phyloP scores from a whole-genome alignment of 2,113 vertebrate species.

The Psilopsiagon aurifrons region DNA sequence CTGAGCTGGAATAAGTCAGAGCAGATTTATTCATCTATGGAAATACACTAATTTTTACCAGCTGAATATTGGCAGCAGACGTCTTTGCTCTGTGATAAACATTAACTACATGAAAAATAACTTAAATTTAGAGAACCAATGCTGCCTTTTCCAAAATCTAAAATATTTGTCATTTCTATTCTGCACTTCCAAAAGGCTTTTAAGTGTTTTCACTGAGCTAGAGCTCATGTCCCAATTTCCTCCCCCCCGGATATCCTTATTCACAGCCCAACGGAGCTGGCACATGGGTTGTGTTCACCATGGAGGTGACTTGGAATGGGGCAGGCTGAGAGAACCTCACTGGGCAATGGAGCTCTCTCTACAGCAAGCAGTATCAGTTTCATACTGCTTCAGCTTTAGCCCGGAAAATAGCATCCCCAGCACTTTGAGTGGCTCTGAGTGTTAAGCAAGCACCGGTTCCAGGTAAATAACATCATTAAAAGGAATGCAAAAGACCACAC shows the following conservation, averaged over 20 bases:
- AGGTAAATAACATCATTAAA: background rate
- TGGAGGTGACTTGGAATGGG: background rate
- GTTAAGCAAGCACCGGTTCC: background rate
- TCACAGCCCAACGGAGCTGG: background rate
- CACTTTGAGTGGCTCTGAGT: background rate
- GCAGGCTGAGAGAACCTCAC: background rate
- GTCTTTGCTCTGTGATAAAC: background rate
- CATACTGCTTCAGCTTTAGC: background rate
- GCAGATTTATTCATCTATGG: background rate
- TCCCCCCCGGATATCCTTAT: background rate
- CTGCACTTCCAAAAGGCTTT: background rate
- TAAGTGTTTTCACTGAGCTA: conserved; percentile 15
- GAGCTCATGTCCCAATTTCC: background rate
- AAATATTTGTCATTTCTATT: conserved; percentile 37
- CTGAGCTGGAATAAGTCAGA: conserved; percentile 28
- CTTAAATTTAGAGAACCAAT: conserved; percentile 21
- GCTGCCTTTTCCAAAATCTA: background rate
- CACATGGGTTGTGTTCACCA: background rate
- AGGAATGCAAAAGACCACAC: background rate
- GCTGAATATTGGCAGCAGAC: conserved; percentile 5
- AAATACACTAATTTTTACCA: conserved; percentile 45
- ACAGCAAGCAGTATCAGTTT: background rate
- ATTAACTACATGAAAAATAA: conserved; percentile 22
- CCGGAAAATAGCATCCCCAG: background rate
- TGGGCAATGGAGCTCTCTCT: background rate